Conservation (phyloP, 2,888 invertebrate genomes). For the Psylliodes chrysocephalus region DNA sequence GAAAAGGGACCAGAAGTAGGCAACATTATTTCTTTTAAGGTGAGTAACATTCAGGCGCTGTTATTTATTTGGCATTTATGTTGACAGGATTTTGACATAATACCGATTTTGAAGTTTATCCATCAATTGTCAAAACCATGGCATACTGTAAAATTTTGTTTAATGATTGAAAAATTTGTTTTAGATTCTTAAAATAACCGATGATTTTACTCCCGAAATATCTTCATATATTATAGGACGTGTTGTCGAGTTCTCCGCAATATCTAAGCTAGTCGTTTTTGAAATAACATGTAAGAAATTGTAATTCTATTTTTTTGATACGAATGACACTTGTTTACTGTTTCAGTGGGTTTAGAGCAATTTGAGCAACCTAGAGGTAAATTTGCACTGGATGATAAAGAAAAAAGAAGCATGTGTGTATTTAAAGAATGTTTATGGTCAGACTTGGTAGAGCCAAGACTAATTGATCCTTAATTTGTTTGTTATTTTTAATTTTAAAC, state of each 20-base stretch:
- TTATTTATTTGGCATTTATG: no score
- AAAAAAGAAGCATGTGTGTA: background rate
- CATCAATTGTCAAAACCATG: no score
- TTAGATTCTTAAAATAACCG: slow-evolving; percentile 36
- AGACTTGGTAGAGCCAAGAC: slow-evolving; percentile 34
- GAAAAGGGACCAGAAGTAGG: slow-evolving; percentile 27
- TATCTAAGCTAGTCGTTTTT: slow-evolving; percentile 16
- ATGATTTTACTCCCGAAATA: slow-evolving; percentile 33
- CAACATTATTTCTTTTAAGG: slow-evolving; percentile 34
- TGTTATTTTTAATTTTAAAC: background rate
- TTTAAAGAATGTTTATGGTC: slow-evolving; percentile 20
- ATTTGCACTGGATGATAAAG: slow-evolving; percentile 24
- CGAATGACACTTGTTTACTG: background rate
- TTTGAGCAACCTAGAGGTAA: slow-evolving; percentile 23
- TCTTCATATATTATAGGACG: slow-evolving; percentile 34
- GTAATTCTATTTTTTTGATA: background rate
- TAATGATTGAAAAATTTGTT: slow-evolving; percentile 13
- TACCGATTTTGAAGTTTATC: no score
- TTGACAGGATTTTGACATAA: no score
- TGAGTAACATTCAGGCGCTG: no score
- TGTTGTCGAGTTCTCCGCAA: slow-evolving; percentile 18
- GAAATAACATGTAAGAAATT: slow-evolving; percentile 37
- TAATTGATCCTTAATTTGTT: slow-evolving; percentile 27
- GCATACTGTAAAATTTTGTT: background rate
- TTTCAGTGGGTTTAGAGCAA: slow-evolving; percentile 33